These are phyloP conservation scores for Ispidina lecontei DNA, from an alignment of 2,797 vertebrate species.

Conservation along the genomic window DNA sequence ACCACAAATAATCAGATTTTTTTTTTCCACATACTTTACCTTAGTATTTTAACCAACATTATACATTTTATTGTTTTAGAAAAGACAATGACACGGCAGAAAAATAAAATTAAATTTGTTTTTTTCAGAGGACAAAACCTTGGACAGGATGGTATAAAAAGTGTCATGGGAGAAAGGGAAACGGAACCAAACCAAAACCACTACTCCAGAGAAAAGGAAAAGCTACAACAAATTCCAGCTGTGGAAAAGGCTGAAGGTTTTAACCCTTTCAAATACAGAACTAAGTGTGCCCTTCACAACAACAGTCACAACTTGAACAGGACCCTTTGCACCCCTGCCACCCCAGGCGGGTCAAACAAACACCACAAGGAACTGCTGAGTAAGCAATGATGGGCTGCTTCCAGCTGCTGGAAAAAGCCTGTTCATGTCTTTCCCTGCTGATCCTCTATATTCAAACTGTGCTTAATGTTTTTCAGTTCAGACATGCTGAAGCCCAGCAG, in stretches of 20 bases:
- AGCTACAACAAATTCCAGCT: slow-evolving; percentile 56
- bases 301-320: not conserved
- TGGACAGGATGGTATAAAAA: slow-evolving; percentile 63
- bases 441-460: slow-evolving; percentile 77
- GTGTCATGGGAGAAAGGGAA: not conserved
- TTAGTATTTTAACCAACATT: slow-evolving; percentile 54
- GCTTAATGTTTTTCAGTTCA: slow-evolving; percentile 88
- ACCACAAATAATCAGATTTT: not conserved
- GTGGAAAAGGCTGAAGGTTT: slow-evolving; percentile 37
- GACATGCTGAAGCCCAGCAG: slow-evolving; percentile 94
- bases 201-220: slow-evolving; percentile 47
- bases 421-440: slow-evolving; percentile 71
- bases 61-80: slow-evolving; percentile 51
- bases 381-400: not conserved
- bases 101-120: slow-evolving; percentile 63
- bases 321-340: slow-evolving; percentile 38
- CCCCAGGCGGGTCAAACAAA: slow-evolving; percentile 47
- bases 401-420: slow-evolving; percentile 1
- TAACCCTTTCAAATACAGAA: slow-evolving; percentile 40
- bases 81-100: slow-evolving; percentile 40
- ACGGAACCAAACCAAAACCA: not conserved
- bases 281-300: slow-evolving; percentile 15
- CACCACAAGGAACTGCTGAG: slow-evolving; percentile 32
- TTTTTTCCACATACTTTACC: not conserved
- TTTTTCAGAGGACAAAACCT: not conserved